These are phyloP conservation scores for Neoascia interrupta DNA, from an alignment of 2,888 invertebrate genomes.

Conservation along the genomic window DNA sequence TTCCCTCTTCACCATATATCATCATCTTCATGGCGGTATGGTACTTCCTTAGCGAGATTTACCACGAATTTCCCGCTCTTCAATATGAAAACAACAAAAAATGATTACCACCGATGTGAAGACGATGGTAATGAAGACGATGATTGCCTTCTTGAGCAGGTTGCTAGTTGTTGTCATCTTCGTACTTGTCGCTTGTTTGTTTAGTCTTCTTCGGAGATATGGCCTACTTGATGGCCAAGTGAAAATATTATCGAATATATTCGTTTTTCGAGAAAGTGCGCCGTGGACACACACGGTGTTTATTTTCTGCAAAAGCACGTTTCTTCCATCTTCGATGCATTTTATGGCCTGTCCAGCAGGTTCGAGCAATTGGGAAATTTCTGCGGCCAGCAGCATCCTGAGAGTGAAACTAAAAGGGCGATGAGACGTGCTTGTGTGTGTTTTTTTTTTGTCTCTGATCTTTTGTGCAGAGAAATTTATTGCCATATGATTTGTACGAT, in stretches of 20 bases:
- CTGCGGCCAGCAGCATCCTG: background rate
- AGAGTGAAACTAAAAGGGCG: conserved; percentile 33
- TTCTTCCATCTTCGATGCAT: conserved; percentile 16
- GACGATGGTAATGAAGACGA: conserved; percentile 51
- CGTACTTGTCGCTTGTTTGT: conserved; percentile 27
- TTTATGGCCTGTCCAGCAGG: conserved; percentile 34
- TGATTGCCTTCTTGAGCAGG: conserved; percentile 41
- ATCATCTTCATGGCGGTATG: conserved; percentile 27
- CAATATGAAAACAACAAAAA: conserved; percentile 23
- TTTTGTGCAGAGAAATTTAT: conserved; percentile 1
- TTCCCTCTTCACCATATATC: conserved; percentile 43
- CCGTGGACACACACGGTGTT: conserved; percentile 42
- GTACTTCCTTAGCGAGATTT: conserved; percentile 33
- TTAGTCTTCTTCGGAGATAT: conserved; percentile 32
- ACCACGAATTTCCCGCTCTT: conserved; percentile 3
- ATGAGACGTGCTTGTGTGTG: background rate
- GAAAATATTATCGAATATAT: conserved; percentile 63
- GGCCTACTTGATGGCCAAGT: conserved; percentile 59
- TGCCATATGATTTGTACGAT: background rate
- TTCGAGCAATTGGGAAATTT: conserved; percentile 37
- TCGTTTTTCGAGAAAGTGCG: conserved; percentile 58
- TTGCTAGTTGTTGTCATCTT: conserved; percentile 37
- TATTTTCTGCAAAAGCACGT: conserved; percentile 5
- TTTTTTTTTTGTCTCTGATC: background rate
- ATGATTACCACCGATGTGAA: conserved; percentile 53